Base-by-base conservation (phyloP, 2,113 vertebrate genomes). In the Verasper variegatus region DNA sequence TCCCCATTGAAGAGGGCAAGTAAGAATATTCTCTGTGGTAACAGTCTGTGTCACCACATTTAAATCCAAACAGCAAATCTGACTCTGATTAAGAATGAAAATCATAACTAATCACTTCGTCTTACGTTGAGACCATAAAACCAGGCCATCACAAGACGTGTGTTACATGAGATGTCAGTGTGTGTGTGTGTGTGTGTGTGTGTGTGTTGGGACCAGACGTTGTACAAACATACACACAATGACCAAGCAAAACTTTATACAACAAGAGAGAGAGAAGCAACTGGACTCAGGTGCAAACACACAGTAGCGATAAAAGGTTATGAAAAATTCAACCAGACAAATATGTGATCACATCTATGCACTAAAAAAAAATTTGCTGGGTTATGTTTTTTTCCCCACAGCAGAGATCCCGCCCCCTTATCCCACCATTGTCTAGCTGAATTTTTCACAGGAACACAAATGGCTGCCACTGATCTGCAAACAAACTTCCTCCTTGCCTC, bases 371-470 rank as follows among this genome's bases (percentile, higher is more conserved):
- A 59, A 35, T 54, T 24, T 68, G 47, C 42, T 31, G 31, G 31
- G 31, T 31, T 31, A 54, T 31, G 5, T 7, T 64, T 72, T 42
- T n/a, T 8, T 27, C 11, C 11, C 54, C 54, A 23, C 10, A 81
- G 42, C 65, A 71, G 17, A 64, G n/a, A 35, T 66, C 67, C 81
- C 55, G 1, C 72, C 70, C 67, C 23, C 66, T 75, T 66, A 77
- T 80, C 78, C 69, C 79, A 15, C 83, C 61, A 86, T 91, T 89
- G 90, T 93, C 92, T 92, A 92, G 92, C 79, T 93, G 90, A 92
- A 93, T 90, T 85, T 87, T 90, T 87, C 78, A 87, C 80, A 82
- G 72, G 87, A 84, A 82, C 82, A 85, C 80, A 68, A 47, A 76
- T 4, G 3, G 71, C 59, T 88, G 80, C 70, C 65, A 60, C 79